Base-by-base conservation (phyloP, 2,888 invertebrate species). In the Schizaphis graminum region DNA sequence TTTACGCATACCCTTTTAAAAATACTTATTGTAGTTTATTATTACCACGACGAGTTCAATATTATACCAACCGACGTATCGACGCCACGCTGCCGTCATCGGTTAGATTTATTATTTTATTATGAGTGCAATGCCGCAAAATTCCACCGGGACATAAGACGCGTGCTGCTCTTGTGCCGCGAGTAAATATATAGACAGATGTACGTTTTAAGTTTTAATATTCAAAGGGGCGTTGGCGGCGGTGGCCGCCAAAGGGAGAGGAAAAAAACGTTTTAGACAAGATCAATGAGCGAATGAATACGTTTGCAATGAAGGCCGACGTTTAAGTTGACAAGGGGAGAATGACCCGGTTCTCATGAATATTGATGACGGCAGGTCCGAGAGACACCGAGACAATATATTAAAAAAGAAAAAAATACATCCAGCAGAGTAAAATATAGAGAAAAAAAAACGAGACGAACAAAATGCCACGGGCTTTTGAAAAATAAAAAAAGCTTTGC, bases 301-400 rank as follows among this genome's bases (percentile, higher is more conserved):
- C 87, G 92, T 92, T 92, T 28, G 67, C 67, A 47, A 67, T 49
- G 86, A 53, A 88, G 49, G 87, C 57, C 49, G 61, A 87, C 92
- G 87, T 61, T 88, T 35, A 41, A 87, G 61, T 86, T 67, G 92
- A 49, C 49, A 41, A 53, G 87, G 87, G 87, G 41, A 67, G 87
- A 92, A 88, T 88, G 67, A 92, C 92, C 92, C 67, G 53, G 67
- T 88, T 87, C 67, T 92, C 87, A 92, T 92, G 49, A 92, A 92
- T 92, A 92, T 92, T 92, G 87, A 92, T 92, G 87, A 88, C 67
- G 49, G 87, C 10, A 47, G 10, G 67, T 92, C 67, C 67, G 49
- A 92, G 92, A 87, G 49, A 92, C 49, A 87, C 92, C 86, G 49
- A 87, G 92, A 92, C 92, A 67, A 67, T 67, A 35, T 49, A 57